Evolutionary conservation across 2,888 invertebrate species (phyloP).

Genomic region (Leptinotarsa juncta): DNA sequence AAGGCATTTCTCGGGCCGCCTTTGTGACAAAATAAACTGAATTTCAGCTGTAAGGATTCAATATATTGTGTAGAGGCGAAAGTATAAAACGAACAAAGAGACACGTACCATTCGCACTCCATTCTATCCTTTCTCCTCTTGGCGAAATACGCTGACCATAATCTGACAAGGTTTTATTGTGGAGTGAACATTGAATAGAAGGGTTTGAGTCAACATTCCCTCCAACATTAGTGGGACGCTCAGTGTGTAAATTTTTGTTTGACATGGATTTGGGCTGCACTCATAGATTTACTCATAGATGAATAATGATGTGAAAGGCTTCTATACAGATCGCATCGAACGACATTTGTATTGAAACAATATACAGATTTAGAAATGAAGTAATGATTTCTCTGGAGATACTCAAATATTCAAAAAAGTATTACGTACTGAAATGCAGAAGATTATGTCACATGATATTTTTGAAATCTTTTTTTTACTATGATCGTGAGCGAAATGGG

Average conservation of each 20-base stretch:
- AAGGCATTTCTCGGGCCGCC: not conserved
- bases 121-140: conserved; percentile 15
- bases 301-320: not conserved
- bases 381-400: too few relatives aligned
- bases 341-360: too few relatives aligned
- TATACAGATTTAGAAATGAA: too few relatives aligned
- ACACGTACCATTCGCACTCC: conserved; percentile 24
- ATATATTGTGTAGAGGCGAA: conserved; percentile 11
- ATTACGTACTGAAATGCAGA: too few relatives aligned
- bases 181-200: conserved; percentile 11
- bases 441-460: too few relatives aligned
- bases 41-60: conserved; percentile 9
- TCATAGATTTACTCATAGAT: not conserved
- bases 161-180: conserved; percentile 17
- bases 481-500: too few relatives aligned
- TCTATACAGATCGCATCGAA: not conserved
- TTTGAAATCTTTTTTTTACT: too few relatives aligned
- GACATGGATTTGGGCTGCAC: conserved; percentile 5
- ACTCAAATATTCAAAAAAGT: too few relatives aligned
- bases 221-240: not conserved
- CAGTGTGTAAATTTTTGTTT: conserved; percentile 7
- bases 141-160: conserved; percentile 18
- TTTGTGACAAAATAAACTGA: conserved; percentile 14
- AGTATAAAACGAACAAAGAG: conserved; percentile 19
- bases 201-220: conserved; percentile 17